These are phyloP conservation scores for Microtus obscurus DNA, from an alignment of 2,797 vertebrate genomes.

Conservation along the genomic window DNA sequence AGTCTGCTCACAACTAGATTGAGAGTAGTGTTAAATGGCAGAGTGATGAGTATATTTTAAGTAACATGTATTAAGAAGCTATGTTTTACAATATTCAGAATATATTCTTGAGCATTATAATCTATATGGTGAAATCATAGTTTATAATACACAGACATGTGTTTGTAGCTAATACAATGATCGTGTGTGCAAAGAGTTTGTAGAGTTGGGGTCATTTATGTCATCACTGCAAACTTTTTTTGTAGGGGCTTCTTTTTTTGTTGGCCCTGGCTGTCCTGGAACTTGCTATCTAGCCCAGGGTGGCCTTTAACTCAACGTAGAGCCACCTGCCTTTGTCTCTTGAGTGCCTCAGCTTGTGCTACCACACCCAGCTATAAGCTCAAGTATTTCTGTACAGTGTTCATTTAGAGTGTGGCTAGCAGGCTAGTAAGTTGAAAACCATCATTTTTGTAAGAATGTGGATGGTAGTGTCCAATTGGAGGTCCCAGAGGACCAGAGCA, in stretches of 20 bases:
- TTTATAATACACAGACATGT: not conserved
- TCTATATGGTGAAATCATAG: not conserved
- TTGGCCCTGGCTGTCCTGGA: not conserved
- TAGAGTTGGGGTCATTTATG: not conserved
- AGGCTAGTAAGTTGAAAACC: not conserved
- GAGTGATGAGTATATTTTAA: not conserved
- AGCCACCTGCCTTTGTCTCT: not conserved
- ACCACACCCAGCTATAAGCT: not conserved
- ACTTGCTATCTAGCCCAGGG: not conserved
- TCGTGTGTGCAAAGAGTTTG: not conserved
- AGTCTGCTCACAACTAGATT: not conserved
- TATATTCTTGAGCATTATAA: not conserved
- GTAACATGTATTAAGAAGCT: conserved; percentile 20
- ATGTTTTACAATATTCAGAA: conserved; percentile 27
- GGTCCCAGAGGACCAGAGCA: not conserved
- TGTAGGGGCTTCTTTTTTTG: not conserved
- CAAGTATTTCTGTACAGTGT: not conserved
- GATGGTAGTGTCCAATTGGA: not conserved
- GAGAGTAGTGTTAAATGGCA: not conserved
- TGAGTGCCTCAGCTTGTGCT: not conserved
- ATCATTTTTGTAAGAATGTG: not conserved
- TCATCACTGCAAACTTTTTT: not conserved
- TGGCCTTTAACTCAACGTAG: not conserved
- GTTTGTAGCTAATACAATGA: not conserved
- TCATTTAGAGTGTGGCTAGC: not conserved